These are phyloP conservation scores for Poliocrania exsul DNA, from an alignment of 2,797 vertebrate species.

Conservation along the genomic window DNA sequence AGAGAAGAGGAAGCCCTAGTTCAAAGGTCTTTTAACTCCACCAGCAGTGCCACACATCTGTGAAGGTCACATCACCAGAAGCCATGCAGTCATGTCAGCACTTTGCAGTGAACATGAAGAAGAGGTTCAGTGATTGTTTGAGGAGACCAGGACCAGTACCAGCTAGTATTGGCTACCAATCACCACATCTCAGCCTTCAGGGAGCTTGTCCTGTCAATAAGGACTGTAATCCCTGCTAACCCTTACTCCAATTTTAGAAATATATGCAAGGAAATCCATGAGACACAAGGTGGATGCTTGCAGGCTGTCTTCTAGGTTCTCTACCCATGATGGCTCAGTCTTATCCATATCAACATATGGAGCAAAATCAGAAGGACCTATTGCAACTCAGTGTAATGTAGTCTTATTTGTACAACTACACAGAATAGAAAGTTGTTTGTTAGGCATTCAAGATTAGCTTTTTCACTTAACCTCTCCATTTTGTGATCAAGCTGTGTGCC, in stretches of 20 bases:
- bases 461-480: not conserved
- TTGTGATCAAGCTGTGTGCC: not conserved
- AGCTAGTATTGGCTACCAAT: not conserved
- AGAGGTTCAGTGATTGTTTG: not conserved
- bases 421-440: not conserved
- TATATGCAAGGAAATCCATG: not conserved
- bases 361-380: not conserved
- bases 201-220: not conserved
- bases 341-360: not conserved
- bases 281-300: not conserved
- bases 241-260: not conserved
- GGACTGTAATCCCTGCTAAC: not conserved
- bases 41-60: not conserved
- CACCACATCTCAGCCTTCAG: not conserved
- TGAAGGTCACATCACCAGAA: not conserved
- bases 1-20: not conserved
- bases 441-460: not conserved
- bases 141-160: not conserved
- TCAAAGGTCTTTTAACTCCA: not conserved
- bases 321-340: not conserved
- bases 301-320: not conserved
- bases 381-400: not conserved
- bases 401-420: not conserved
- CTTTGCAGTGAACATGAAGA: not conserved
- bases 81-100: not conserved